Evolutionary conservation across 1,140 invertebrate genomes (phyloP).

Genomic region (Atta colombica): DNA sequence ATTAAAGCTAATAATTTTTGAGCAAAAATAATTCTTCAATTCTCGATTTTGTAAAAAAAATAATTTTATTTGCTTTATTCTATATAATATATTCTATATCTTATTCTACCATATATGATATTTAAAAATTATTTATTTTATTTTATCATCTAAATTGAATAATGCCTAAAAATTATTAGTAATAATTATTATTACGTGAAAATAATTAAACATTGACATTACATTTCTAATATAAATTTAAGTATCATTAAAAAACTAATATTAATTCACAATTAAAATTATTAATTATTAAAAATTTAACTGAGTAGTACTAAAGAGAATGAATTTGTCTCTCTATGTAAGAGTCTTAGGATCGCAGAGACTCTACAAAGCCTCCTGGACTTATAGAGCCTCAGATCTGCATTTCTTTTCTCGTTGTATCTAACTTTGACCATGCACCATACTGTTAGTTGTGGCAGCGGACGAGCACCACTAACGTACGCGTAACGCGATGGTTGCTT

Average conservation of each 20-base stretch:
- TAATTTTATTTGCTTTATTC: background rate
- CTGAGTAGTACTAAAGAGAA: background rate
- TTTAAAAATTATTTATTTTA: background rate
- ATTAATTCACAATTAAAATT: conserved; percentile 1
- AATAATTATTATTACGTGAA: background rate
- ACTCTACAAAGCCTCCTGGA: background rate
- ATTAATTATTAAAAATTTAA: background rate
- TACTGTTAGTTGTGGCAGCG: conserved; percentile 61
- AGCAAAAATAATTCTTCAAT: background rate
- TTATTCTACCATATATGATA: too few species aligned
- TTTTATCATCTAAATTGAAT: background rate
- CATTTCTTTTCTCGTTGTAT: conserved; percentile 45
- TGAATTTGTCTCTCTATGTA: background rate
- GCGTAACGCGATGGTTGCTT: conserved; percentile 59
- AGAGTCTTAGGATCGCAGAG: background rate
- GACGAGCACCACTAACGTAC: conserved; percentile 72
- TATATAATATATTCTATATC: too few species aligned
- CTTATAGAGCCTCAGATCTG: background rate
- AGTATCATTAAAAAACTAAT: background rate
- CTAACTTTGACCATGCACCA: conserved; percentile 72
- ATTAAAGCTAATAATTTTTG: conserved; percentile 16
- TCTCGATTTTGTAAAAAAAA: background rate
- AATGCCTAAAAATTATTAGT: background rate
- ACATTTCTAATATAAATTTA: background rate
- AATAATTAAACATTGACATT: background rate